Conservation (phyloP, 2,797 vertebrate genomes). For the Apogon hyalosoma region DNA sequence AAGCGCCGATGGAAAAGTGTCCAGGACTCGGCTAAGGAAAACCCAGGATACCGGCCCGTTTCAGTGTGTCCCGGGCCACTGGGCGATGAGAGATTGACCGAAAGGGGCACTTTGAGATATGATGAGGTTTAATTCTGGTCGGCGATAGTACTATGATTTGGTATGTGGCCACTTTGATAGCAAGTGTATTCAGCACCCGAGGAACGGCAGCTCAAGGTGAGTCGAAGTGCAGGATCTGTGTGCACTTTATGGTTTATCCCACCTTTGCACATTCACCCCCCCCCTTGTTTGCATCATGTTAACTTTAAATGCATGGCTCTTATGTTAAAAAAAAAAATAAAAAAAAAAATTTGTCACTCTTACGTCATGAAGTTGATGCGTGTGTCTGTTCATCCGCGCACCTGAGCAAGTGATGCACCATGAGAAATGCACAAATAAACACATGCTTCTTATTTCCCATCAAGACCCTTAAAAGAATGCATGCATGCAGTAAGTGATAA, state of each 20-base stretch:
- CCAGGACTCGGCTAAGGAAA: constrained; percentile 83
- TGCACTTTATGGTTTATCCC: constrained; percentile 39
- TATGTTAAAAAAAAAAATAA: not conserved
- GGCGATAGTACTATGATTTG: constrained; percentile 97
- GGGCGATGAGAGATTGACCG: constrained; percentile 76
- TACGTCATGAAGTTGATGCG: constrained; percentile 63
- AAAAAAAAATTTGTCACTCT: constrained; percentile 49
- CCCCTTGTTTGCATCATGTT: not conserved
- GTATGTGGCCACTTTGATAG: constrained; percentile 99
- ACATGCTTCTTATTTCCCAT: too few relatives aligned
- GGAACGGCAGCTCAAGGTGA: constrained; percentile 98
- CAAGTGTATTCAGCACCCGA: constrained; percentile 97
- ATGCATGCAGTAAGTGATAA: too few relatives aligned
- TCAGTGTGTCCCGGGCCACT: constrained; percentile 74
- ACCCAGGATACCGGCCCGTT: constrained; percentile 77
- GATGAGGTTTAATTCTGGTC: constrained; percentile 91
- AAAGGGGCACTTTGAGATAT: constrained; percentile 88
- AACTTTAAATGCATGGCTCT: constrained; percentile 40
- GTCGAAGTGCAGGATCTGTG: constrained; percentile 87
- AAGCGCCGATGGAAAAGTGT: constrained; percentile 83
- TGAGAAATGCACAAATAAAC: too few relatives aligned
- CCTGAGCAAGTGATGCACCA: constrained; percentile 39
- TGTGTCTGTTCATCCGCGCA: constrained; percentile 45
- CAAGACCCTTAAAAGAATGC: too few relatives aligned
- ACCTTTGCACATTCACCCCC: too few relatives aligned